A percentile compares a stretch with the other conserved stretches of the same genome.
phyloP scores from a whole-genome alignment of 2,888 invertebrate genomes.

The Trissoscelio sp. region DNA sequence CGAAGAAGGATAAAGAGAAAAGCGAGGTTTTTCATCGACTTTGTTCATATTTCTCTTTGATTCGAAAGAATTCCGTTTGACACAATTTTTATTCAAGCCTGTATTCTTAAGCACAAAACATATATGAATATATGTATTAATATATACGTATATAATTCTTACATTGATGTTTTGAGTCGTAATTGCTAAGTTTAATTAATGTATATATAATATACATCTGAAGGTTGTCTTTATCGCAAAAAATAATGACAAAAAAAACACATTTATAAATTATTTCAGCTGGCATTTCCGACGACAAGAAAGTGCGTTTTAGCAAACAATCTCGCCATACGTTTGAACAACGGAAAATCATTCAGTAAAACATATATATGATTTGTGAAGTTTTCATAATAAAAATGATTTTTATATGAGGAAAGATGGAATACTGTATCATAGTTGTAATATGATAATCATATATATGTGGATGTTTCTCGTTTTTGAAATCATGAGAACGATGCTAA shows the following conservation, averaged over 20 bases:
- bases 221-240: slow-evolving; percentile 15
- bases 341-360: slow-evolving; percentile 18
- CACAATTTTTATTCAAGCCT: slow-evolving; percentile 16
- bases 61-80: slow-evolving; percentile 9
- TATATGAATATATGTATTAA: slow-evolving; percentile 14
- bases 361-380: slow-evolving; percentile 37
- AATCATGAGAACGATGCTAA: slow-evolving; percentile 35
- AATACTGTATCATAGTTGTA: slow-evolving; percentile 42
- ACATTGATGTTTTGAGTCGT: slow-evolving; percentile 7
- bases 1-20: slow-evolving; percentile 1
- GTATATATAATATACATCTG: slow-evolving; percentile 18
- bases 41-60: slow-evolving; percentile 23
- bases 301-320: slow-evolving; percentile 17
- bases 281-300: slow-evolving; percentile 1
- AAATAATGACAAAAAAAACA: background rate
- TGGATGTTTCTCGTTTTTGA: slow-evolving; percentile 37
- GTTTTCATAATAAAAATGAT: slow-evolving; percentile 33
- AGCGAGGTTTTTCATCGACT: slow-evolving; percentile 8
- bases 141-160: slow-evolving; percentile 5
- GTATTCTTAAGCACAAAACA: slow-evolving; percentile 14
- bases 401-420: slow-evolving; percentile 42
- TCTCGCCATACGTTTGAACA: slow-evolving; percentile 21
- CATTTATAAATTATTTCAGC: slow-evolving; percentile 12
- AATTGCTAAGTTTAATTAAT: slow-evolving; percentile 26
- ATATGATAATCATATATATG: slow-evolving; percentile 43